phyloP scores from a whole-genome alignment of 2,888 invertebrate species.

The Fabriciana adippe region DNA sequence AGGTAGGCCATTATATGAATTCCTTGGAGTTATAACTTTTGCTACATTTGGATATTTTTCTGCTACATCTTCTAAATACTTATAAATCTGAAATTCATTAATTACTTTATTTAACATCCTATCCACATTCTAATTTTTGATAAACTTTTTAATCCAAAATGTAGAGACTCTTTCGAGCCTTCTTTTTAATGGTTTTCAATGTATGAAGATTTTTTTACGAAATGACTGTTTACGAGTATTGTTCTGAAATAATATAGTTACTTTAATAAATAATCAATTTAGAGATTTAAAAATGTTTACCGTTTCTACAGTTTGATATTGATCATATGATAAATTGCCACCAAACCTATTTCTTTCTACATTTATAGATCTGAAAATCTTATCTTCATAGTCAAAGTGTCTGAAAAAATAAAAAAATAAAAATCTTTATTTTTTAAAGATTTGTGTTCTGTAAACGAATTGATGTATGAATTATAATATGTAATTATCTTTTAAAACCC shows the following conservation, averaged over 20 bases:
- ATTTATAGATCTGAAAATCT: conserved; percentile 1
- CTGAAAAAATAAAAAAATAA: not conserved
- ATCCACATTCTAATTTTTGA: not conserved
- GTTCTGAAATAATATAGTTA: no score
- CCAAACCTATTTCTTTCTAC: not conserved
- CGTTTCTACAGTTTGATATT: conserved; percentile 16
- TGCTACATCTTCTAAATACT: conserved; percentile 59
- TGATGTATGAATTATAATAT: no score
- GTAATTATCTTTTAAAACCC: no score
- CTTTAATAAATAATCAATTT: not conserved
- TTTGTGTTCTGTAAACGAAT: no score
- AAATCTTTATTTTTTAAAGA: no score
- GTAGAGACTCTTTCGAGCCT: no score
- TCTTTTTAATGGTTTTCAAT: not conserved
- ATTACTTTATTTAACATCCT: not conserved
- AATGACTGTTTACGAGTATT: no score
- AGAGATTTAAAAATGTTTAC: not conserved
- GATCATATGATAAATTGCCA: conserved; percentile 6
- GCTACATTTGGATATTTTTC: conserved; percentile 54
- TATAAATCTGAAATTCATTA: conserved; percentile 56
- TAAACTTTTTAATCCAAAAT: not conserved
- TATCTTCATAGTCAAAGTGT: not conserved
- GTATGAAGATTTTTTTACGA: not conserved
- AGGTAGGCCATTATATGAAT: conserved; percentile 78
- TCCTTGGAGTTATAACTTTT: conserved; percentile 69